Base-by-base conservation (phyloP, 1,140 invertebrate genomes). In the Dinothrombium tinctorium region DNA sequence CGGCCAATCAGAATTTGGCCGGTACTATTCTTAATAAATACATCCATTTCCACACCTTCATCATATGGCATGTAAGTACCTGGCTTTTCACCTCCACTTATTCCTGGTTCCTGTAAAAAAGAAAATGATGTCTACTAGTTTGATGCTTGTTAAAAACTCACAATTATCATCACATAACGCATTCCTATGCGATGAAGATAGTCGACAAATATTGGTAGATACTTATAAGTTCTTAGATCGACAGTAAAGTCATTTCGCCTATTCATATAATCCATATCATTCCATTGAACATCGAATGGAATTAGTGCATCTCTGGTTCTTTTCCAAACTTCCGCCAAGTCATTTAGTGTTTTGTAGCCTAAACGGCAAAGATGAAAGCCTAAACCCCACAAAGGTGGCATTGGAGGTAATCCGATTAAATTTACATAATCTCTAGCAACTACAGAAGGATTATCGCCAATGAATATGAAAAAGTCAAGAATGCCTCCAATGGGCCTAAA, bases 401-500 rank as follows among this genome's bases (percentile, higher is more conserved):
- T 44, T 23, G 45, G 46, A 5, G 58, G 54, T 40, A 24, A 40
- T 12, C 54, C 54, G 28, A 57, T 45, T 11, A 58, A 29, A 33
- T 53, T 46, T 12, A 53, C 54, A 35, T 64, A 64, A 48, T 69
- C 65, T 23, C 54, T 49, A 3, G 65, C 49, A 4, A 68, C 66
- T 20, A 61, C 50, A 23, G 58, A 42, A 0, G 82, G 76, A 3
- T 63, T 64, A 2, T 75, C 73, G 0, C 78, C 78, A 40, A 74
- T 43, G 50, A 81, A 69, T 47, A 80, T 60, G 50, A 71, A 72
- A 17, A 83, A 69, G 55, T 79, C 69, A 9, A 82, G 63, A 12
- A 77, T 62, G 4, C 77, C 77, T 3, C 77, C 78, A 37, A 78
- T 71, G 0, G 71, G 59, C 45, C 76, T 58, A 50, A 73, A 81